These are phyloP conservation scores for Artemisiospiza belli DNA, from an alignment of 2,113 vertebrate species.

Conservation along the genomic window DNA sequence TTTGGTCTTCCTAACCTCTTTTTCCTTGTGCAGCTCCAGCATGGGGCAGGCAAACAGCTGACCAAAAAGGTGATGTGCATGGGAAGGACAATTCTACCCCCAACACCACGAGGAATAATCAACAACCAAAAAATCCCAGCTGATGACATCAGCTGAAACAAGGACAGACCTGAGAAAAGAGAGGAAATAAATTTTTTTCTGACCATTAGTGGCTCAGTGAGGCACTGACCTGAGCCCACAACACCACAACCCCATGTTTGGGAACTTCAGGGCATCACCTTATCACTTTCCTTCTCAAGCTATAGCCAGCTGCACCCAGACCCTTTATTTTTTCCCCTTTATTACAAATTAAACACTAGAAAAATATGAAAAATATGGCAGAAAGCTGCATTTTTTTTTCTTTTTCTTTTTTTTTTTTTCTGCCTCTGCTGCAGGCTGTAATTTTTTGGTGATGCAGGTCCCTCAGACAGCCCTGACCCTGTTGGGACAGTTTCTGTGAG, in stretches of 20 bases:
- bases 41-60: not conserved
- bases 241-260: accelerated
- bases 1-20: not conserved
- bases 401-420: not conserved
- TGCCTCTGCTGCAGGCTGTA: not conserved
- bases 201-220: not conserved
- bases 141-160: not conserved
- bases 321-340: accelerated
- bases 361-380: not conserved
- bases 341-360: not conserved
- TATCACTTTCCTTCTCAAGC: not conserved
- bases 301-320: not conserved
- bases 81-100: not conserved
- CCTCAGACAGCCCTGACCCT: not conserved
- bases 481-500: not conserved
- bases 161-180: not conserved
- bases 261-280: not conserved
- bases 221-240: not conserved
- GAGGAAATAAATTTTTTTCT: not conserved
- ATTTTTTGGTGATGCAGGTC: not conserved
- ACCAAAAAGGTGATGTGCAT: not conserved
- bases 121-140: not conserved
- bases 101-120: not conserved
- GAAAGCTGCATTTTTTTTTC: not conserved
- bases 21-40: not conserved